Base-by-base conservation (phyloP, 2,113 vertebrate species). In the Ondatra zibethicus region DNA sequence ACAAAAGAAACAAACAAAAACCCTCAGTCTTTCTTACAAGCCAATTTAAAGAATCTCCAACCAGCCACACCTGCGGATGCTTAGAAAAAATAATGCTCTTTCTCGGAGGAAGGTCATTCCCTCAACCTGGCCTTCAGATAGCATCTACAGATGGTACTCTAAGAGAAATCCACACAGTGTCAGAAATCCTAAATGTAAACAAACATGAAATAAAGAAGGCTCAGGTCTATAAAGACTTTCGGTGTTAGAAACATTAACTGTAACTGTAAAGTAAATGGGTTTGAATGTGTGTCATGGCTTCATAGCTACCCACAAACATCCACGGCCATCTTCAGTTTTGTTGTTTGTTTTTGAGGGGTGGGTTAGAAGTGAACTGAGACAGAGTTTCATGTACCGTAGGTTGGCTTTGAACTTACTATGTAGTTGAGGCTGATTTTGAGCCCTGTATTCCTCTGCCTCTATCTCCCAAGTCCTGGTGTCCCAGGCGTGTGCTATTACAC, bases 181-280 rank as follows among this genome's bases (percentile, higher is more conserved):
- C 86, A n/a, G 68, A 66, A 90, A 70, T 87, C 36, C 82, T 94
- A 90, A 93, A 39, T 31, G 47, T 17, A 77, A 77, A 11, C n/a
- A 91, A 77, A 89, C 36, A 52, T 3, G 4, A 58, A 88, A 4
- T 17, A 58, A 21, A 47, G 27, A 66, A 66, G 23, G 33, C 47
- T 68, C 31, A 58, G 27, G 85, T 39, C 23, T 31, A 66, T 9
- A 29, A 75, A 73, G 52, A 50, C 55, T 42, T 13, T 36, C 25
- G 7, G 23, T 61, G 12, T 45, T 45, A 23, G 29, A 65, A 58
- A 42, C 27, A 17, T 39, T 63, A 73, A 52, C 27, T 19, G 36
- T 6, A n/a, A 66, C 47, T 16, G 23, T 33, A 42, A 68, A 80
- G n/a, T 21, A 58, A 29, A 61, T 0, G 27, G 14, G 31, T 39